These are phyloP conservation scores for Drosophila neoperkinsi DNA, from an alignment of 2,888 invertebrate species.

Conservation along the genomic window DNA sequence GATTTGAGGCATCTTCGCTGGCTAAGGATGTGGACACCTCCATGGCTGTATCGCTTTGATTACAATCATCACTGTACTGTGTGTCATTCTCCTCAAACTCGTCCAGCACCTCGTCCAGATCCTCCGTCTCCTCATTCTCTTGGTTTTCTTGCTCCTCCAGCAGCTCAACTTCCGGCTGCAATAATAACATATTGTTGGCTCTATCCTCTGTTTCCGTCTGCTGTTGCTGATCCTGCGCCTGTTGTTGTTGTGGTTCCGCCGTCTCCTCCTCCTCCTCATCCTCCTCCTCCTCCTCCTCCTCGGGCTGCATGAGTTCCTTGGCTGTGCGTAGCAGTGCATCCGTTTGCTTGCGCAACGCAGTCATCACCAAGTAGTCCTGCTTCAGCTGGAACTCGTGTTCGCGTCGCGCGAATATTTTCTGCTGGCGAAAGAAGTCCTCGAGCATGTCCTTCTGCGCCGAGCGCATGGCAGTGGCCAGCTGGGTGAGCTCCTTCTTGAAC, in stretches of 20 bases:
- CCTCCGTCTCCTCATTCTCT: constrained; percentile 46
- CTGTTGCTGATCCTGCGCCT: constrained; percentile 1
- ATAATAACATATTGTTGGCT: neutral
- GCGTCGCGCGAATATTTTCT: constrained; percentile 80
- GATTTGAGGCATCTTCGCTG: constrained; percentile 51
- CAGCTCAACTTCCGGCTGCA: constrained; percentile 41
- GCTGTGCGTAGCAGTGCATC: constrained; percentile 72
- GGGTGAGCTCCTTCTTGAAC: constrained; percentile 77
- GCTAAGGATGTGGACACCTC: constrained; percentile 21
- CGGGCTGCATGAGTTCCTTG: constrained; percentile 49
- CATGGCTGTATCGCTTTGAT: constrained; percentile 47
- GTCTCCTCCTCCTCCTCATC: neutral
- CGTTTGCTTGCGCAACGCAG: constrained; percentile 82
- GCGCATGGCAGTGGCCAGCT: constrained; percentile 77
- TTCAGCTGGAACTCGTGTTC: constrained; percentile 84
- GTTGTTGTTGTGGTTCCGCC: constrained; percentile 9
- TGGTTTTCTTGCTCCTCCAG: constrained; percentile 20
- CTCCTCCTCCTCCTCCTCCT: constrained; percentile 3
- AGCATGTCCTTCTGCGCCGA: constrained; percentile 82
- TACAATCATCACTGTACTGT: constrained; percentile 35
- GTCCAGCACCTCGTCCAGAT: constrained; percentile 10
- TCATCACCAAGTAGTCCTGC: constrained; percentile 81
- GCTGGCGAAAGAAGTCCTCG: constrained; percentile 82
- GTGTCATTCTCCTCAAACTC: constrained; percentile 30
- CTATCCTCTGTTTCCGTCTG: constrained; percentile 19